phyloP scores from a whole-genome alignment of 2,888 invertebrate species.

The Drosophila prolongata region DNA sequence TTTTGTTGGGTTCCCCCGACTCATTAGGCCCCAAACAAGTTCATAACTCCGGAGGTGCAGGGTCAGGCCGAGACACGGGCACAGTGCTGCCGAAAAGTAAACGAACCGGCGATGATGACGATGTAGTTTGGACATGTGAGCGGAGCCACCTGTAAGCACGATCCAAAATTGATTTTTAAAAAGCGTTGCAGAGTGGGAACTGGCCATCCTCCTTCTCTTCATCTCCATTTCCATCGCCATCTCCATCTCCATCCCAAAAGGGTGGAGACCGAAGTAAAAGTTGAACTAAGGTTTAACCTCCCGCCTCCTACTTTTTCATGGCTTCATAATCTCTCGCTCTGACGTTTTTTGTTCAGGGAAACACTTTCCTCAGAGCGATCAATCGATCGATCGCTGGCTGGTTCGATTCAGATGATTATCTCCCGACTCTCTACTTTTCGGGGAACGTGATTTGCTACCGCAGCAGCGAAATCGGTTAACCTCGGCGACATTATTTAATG shows the following conservation, averaged over 20 bases:
- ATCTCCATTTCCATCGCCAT: not conserved
- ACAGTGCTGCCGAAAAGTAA: conserved; percentile 62
- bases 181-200: conserved; percentile 39
- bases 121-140: conserved; percentile 63
- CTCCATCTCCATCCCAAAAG: conserved; percentile 11
- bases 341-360: conserved; percentile 33
- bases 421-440: conserved; percentile 33
- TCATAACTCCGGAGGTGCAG: conserved; percentile 68
- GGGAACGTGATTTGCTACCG: conserved; percentile 72
- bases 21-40: conserved; percentile 75
- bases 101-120: conserved; percentile 47
- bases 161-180: conserved; percentile 48
- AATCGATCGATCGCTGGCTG: conserved; percentile 18
- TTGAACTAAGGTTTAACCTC: conserved; percentile 40
- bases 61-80: conserved; percentile 49
- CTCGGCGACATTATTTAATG: conserved; percentile 62
- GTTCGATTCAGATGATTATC: conserved; percentile 29
- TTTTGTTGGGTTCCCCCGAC: conserved; percentile 40
- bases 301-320: conserved; percentile 20
- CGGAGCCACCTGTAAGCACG: conserved; percentile 36
- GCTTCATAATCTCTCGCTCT: conserved; percentile 29
- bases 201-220: conserved; percentile 11
- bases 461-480: conserved; percentile 48
- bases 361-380: conserved; percentile 53
- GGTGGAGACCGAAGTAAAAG: conserved; percentile 63